These are phyloP conservation scores for Volucella bombylans DNA, from an alignment of 2,888 invertebrate genomes.

Conservation along the genomic window DNA sequence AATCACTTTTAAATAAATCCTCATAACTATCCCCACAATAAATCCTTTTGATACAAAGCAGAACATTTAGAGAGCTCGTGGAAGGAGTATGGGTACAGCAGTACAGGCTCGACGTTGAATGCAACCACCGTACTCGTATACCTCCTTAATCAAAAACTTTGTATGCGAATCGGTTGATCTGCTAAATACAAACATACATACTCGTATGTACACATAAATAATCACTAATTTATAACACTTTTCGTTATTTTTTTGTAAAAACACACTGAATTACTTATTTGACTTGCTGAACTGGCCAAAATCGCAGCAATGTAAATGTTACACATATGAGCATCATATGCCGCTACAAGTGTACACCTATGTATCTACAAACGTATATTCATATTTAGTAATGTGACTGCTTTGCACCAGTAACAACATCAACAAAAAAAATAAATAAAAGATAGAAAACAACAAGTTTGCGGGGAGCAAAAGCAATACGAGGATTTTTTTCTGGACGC, in stretches of 20 bases:
- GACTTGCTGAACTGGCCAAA: slow-evolving; percentile 7
- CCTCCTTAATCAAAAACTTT: too few species aligned
- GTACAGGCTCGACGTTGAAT: too few species aligned
- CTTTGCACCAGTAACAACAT: not conserved
- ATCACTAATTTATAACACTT: too few species aligned
- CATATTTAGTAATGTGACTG: slow-evolving; percentile 41
- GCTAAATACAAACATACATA: too few species aligned
- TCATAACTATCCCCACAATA: too few species aligned
- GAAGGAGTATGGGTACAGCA: too few species aligned
- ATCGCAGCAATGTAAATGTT: slow-evolving; percentile 30
- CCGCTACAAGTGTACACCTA: not conserved
- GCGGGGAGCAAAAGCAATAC: slow-evolving; percentile 43
- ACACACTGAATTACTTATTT: not conserved
- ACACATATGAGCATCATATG: slow-evolving; percentile 16
- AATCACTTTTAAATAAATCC: too few species aligned
- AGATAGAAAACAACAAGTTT: slow-evolving; percentile 68
- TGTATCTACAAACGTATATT: slow-evolving; percentile 15
- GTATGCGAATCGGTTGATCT: too few species aligned
- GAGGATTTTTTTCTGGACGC: slow-evolving; percentile 43
- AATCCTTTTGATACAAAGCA: too few species aligned
- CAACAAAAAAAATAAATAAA: not conserved
- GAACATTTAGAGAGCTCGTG: too few species aligned
- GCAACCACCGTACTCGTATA: too few species aligned
- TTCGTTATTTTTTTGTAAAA: not conserved
- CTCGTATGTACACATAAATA: too few species aligned